Evolutionary conservation across 1,140 invertebrate species (phyloP).

Genomic region (Bombus fervidus): DNA sequence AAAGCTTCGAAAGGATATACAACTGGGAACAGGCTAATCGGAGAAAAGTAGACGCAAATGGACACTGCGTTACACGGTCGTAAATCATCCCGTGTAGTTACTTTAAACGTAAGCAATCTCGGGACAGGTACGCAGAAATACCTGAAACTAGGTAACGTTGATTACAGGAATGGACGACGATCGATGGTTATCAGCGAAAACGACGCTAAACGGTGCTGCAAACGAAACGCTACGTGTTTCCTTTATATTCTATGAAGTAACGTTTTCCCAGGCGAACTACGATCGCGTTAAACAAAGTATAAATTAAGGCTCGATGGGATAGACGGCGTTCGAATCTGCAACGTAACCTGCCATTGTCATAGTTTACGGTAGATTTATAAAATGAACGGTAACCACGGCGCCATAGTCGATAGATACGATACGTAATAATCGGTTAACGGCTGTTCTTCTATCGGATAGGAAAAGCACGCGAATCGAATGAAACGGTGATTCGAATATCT

Average conservation of each 20-base stretch:
- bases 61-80: neutral
- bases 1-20: neutral
- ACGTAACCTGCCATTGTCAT: slow-evolving; percentile 15
- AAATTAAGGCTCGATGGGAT: slow-evolving; percentile 12
- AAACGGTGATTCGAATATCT: slow-evolving; percentile 10
- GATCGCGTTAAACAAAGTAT: slow-evolving; percentile 7
- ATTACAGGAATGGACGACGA: neutral
- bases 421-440: slow-evolving; percentile 26
- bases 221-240: neutral
- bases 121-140: slow-evolving; percentile 11
- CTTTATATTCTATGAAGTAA: neutral
- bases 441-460: slow-evolving; percentile 8
- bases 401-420: neutral
- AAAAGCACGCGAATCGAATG: slow-evolving; percentile 18
- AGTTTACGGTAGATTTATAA: slow-evolving; percentile 32
- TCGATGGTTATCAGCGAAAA: slow-evolving; percentile 30
- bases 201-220: neutral
- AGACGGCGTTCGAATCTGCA: neutral
- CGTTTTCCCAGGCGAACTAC: neutral
- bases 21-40: neutral
- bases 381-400: slow-evolving; percentile 31
- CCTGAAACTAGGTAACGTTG: neutral
- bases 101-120: slow-evolving; percentile 9
- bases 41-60: neutral
- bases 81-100: slow-evolving; percentile 17